Evolutionary conservation across 2,888 invertebrate genomes (phyloP).

Genomic region (Nomada hirtipes): DNA sequence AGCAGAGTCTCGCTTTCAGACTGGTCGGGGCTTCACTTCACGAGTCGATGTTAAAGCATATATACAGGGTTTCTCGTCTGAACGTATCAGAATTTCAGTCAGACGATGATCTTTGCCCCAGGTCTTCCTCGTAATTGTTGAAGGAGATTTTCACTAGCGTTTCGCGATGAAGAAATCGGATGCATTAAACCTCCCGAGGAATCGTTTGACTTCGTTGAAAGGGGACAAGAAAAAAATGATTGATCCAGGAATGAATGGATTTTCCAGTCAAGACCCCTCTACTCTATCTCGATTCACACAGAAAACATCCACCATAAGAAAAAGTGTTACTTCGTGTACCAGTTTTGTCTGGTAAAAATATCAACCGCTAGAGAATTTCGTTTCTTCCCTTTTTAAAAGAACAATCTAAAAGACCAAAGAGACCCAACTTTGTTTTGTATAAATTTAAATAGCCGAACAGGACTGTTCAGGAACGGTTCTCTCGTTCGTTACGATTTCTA

Average conservation of each 20-base stretch:
- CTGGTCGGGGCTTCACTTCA: not conserved
- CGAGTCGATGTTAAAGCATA: not conserved
- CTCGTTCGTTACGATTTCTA: too few species aligned
- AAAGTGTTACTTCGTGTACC: not conserved
- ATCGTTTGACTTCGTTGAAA: conserved; percentile 5
- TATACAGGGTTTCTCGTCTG: not conserved
- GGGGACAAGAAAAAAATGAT: conserved; percentile 9
- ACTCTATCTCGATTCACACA: not conserved
- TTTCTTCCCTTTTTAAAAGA: too few species aligned
- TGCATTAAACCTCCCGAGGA: not conserved
- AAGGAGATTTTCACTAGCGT: not conserved
- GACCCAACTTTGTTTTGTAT: too few species aligned
- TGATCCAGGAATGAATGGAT: not conserved
- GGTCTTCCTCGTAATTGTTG: not conserved
- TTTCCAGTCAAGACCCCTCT: conserved; percentile 9
- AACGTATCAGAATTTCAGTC: not conserved
- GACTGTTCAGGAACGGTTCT: too few species aligned
- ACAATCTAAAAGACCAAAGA: too few species aligned
- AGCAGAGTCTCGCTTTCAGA: not conserved
- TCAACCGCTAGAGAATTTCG: not conserved
- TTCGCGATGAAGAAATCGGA: not conserved
- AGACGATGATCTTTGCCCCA: not conserved
- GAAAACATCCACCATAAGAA: not conserved
- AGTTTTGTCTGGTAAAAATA: too few species aligned
- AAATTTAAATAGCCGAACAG: too few species aligned